These are phyloP conservation scores for Paraescarpia echinospica DNA, from an alignment of 1,140 invertebrate genomes.

Conservation along the genomic window DNA sequence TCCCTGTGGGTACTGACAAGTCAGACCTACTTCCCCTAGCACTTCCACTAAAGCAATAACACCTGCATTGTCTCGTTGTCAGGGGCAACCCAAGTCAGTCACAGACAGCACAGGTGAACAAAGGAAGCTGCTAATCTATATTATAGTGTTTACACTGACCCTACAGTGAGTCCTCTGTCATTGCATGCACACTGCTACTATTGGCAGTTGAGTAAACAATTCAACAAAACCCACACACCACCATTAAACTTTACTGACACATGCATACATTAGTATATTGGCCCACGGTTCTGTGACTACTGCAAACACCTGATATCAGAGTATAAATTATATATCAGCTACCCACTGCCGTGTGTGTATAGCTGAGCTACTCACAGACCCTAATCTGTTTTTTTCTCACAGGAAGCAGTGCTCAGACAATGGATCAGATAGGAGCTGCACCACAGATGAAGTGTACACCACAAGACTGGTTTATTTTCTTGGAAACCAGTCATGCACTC, in stretches of 20 bases:
- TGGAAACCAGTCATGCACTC: not conserved
- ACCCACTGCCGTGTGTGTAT: not conserved
- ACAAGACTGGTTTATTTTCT: not conserved
- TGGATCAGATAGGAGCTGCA: not conserved
- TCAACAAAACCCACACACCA: not conserved
- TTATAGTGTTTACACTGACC: constrained; percentile 5
- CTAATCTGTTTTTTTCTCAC: not conserved
- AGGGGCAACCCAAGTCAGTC: not conserved
- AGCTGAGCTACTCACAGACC: not conserved
- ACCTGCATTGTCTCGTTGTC: not conserved
- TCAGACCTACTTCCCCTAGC: not conserved
- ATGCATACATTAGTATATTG: not conserved
- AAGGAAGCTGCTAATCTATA: not conserved
- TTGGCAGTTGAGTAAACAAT: not conserved
- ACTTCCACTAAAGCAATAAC: not conserved
- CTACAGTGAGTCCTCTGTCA: not conserved
- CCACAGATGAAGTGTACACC: not conserved
- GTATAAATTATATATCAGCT: not conserved
- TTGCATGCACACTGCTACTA: not conserved
- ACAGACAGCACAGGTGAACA: not conserved
- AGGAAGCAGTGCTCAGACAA: not conserved
- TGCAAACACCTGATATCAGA: not conserved
- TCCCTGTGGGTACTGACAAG: not conserved
- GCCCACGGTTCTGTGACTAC: not conserved
- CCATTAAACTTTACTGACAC: not conserved